phyloP scores from a whole-genome alignment of 2,797 vertebrate species.

The Cuniculus paca region DNA sequence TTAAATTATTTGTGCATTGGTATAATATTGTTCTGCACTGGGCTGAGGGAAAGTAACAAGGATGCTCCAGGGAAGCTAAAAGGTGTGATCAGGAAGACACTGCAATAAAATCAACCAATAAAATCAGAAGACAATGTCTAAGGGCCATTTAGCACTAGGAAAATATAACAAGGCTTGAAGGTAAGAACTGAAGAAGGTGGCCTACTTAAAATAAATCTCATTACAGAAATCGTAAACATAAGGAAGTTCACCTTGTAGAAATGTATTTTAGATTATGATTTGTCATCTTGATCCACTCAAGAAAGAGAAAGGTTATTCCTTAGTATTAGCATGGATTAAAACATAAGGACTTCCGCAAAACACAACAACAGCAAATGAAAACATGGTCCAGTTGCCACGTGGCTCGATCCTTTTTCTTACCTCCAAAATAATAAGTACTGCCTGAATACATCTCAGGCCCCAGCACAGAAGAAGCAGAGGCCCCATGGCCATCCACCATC shows the following conservation, averaged over 20 bases:
- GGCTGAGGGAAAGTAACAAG: slow-evolving; percentile 42
- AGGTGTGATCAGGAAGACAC: slow-evolving; percentile 4
- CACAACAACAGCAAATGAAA: not conserved
- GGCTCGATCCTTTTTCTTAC: slow-evolving; percentile 84
- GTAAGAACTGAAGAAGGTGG: not conserved
- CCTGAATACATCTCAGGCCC: slow-evolving; percentile 87
- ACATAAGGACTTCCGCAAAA: not conserved
- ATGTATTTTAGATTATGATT: slow-evolving; percentile 32
- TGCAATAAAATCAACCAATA: slow-evolving; percentile 45
- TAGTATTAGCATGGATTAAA: not conserved
- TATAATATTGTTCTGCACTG: slow-evolving; percentile 1
- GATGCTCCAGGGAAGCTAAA: not conserved
- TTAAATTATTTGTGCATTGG: slow-evolving; percentile 63
- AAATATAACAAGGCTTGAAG: slow-evolving; percentile 52
- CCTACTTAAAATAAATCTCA: slow-evolving; percentile 47
- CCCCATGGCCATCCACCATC: slow-evolving; percentile 90
- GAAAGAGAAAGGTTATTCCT: not conserved
- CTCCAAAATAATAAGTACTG: slow-evolving; percentile 92
- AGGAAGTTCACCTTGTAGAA: slow-evolving; percentile 6
- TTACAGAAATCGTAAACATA: slow-evolving; percentile 52
- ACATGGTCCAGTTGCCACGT: not conserved
- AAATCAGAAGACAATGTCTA: slow-evolving; percentile 32
- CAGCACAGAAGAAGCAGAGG: slow-evolving; percentile 84
- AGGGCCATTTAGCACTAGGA: slow-evolving; percentile 25
- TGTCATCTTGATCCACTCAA: slow-evolving; percentile 35